Conservation (phyloP, 2,113 vertebrate species). For the Thryonomys swinderianus region DNA sequence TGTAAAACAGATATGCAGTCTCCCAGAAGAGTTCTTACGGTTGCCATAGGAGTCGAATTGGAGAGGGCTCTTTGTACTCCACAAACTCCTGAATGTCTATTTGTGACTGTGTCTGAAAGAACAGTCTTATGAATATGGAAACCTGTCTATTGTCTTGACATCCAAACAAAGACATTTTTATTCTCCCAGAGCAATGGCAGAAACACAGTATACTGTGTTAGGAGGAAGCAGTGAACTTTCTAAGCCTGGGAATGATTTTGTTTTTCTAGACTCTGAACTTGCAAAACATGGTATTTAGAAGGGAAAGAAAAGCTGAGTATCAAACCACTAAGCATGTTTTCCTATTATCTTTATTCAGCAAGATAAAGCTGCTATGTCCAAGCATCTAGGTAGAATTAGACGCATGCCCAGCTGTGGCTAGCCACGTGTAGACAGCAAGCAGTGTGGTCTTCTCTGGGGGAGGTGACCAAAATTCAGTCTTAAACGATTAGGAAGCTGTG, state of each 20-base stretch:
- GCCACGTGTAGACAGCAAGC: background rate
- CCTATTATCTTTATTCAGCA: conserved; percentile 43
- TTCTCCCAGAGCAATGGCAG: conserved; percentile 16
- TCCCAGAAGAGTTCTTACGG: background rate
- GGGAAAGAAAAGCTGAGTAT: conserved; percentile 39
- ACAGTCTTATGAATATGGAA: background rate
- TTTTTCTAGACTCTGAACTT: conserved; percentile 18
- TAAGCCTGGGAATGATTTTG: background rate
- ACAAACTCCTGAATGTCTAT: background rate
- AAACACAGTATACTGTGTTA: conserved; percentile 8
- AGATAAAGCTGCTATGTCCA: background rate
- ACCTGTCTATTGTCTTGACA: conserved; percentile 51
- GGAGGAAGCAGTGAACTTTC: conserved; percentile 36
- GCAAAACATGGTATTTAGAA: conserved; percentile 52
- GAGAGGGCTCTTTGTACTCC: background rate
- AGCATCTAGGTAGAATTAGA: background rate
- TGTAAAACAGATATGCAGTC: background rate
- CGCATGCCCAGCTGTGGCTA: too few species aligned
- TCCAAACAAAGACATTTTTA: conserved; percentile 41
- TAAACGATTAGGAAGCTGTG: background rate
- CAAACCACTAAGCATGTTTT: conserved; percentile 38
- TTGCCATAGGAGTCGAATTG: background rate
- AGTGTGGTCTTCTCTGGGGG: background rate
- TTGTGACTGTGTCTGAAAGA: background rate
- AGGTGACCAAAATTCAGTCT: background rate